phyloP scores from a whole-genome alignment of 2,888 invertebrate species.

The Chloroclystis v-ata region DNA sequence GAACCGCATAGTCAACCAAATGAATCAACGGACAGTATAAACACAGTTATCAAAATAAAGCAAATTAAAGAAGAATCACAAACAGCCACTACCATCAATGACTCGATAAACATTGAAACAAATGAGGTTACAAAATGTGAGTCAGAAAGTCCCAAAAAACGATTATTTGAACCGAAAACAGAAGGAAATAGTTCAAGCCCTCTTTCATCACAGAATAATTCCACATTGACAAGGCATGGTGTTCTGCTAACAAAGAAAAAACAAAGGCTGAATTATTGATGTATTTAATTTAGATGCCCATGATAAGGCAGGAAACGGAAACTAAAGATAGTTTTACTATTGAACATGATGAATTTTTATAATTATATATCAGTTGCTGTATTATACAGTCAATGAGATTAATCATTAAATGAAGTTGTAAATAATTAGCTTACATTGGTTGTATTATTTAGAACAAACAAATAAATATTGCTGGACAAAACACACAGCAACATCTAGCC shows the following conservation, averaged over 20 bases:
- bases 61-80: not conserved
- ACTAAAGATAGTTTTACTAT: no score
- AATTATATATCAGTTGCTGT: no score
- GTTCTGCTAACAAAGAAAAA: conserved; percentile 23
- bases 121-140: not conserved
- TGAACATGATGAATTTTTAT: no score
- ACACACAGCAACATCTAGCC: no score
- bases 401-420: no score
- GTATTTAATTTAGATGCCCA: not conserved
- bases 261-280: conserved; percentile 28
- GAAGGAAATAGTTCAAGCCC: not conserved
- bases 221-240: not conserved
- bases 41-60: not conserved
- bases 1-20: conserved; percentile 3
- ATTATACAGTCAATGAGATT: not conserved
- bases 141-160: not conserved
- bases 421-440: no score
- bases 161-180: not conserved
- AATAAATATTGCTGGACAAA: no score
- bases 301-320: no score
- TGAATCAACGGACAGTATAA: not conserved
- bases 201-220: not conserved
- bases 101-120: not conserved
- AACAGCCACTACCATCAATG: not conserved
- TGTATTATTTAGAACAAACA: no score